phyloP scores from a whole-genome alignment of 2,888 invertebrate species.

The Pristionchus exspectatus region DNA sequence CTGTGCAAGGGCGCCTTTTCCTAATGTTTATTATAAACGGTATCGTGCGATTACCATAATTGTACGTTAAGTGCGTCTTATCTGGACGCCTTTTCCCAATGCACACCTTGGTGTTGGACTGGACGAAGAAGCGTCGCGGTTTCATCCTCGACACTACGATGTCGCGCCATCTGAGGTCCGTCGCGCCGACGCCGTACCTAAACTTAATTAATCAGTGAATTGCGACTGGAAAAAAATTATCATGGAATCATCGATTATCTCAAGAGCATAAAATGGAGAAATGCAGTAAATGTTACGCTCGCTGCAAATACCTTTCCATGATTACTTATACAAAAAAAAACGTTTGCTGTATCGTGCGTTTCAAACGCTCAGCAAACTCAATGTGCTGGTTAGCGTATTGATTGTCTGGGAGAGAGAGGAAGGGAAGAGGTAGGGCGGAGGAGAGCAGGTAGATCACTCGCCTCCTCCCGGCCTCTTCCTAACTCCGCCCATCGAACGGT shows the following conservation, averaged over 20 bases:
- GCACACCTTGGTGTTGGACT: conserved; percentile 87
- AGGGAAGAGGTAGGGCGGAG: too few relatives aligned
- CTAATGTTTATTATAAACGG: too few relatives aligned
- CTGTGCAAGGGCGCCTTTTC: background rate
- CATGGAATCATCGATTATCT: background rate
- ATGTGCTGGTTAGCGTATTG: too few relatives aligned
- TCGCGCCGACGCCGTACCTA: conserved; percentile 57
- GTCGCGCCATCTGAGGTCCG: conserved; percentile 89
- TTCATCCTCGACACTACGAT: conserved; percentile 92
- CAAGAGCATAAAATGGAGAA: too few relatives aligned
- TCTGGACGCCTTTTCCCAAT: conserved; percentile 67
- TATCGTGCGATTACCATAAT: too few relatives aligned
- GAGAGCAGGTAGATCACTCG: too few relatives aligned
- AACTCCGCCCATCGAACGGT: too few relatives aligned
- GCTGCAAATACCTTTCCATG: too few relatives aligned
- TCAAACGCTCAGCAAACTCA: too few relatives aligned
- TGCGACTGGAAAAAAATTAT: background rate
- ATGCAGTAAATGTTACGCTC: too few relatives aligned
- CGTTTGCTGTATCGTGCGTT: background rate
- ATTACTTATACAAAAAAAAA: background rate
- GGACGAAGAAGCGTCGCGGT: conserved; percentile 92
- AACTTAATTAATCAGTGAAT: background rate
- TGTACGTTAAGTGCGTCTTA: background rate
- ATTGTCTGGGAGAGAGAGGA: too few relatives aligned
- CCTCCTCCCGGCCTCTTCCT: too few relatives aligned